phyloP scores from a whole-genome alignment of 2,113 vertebrate genomes.

The Eptesicus fuscus region DNA sequence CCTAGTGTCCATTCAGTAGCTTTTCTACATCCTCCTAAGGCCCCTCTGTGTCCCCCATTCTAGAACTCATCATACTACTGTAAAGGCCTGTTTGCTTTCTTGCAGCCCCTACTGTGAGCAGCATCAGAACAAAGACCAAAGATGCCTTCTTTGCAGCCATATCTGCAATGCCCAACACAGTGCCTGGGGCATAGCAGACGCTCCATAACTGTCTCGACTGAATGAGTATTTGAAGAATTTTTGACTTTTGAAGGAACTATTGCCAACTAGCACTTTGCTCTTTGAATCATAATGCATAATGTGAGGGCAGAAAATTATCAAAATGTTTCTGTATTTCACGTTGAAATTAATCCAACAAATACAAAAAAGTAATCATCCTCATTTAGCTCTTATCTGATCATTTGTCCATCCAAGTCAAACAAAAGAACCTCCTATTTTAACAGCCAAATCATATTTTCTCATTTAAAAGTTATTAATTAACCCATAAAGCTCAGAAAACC shows the following conservation, averaged over 20 bases:
- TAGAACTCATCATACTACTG: neutral
- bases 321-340: neutral
- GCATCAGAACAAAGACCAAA: neutral
- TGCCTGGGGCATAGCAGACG: neutral
- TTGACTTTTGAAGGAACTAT: neutral
- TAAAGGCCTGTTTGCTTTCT: neutral
- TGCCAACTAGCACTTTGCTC: neutral
- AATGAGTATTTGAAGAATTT: neutral
- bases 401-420: neutral
- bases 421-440: constrained; percentile 8
- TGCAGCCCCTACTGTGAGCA: neutral
- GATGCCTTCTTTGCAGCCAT: neutral
- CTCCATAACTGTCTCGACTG: neutral
- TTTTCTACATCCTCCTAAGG: neutral
- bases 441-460: neutral
- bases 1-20: neutral
- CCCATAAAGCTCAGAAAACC: neutral
- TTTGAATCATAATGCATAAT: neutral
- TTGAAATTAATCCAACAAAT: neutral
- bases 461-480: constrained; percentile 21
- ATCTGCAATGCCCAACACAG: neutral
- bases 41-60: neutral
- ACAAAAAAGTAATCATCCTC: neutral
- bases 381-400: neutral
- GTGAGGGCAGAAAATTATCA: neutral